Conservation (phyloP, 2,797 vertebrate genomes). For the Gambelia wislizenii region DNA sequence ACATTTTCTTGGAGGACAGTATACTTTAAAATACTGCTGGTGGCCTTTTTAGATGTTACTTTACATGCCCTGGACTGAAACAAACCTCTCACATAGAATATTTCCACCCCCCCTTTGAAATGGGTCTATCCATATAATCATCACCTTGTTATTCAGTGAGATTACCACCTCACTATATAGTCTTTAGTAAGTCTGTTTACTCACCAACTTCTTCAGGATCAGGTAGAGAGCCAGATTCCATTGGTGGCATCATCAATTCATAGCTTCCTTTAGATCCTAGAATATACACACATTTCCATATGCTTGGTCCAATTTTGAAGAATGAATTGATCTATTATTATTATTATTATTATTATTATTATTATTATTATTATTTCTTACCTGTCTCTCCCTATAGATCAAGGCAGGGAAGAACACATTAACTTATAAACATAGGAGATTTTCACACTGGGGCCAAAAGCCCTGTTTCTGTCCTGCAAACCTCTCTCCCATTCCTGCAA, state of each 20-base stretch:
- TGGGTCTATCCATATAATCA: background rate
- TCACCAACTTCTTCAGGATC: conserved; percentile 72
- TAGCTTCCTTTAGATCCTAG: conserved; percentile 71
- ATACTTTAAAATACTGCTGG: background rate
- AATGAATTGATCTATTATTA: conserved; percentile 13
- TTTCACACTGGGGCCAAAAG: too few relatives aligned
- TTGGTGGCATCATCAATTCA: conserved; percentile 69
- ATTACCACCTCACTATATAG: background rate
- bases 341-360: too few relatives aligned
- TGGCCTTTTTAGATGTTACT: background rate
- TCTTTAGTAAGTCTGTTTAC: conserved; percentile 41
- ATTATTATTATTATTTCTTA: too few relatives aligned
- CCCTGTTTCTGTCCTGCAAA: too few relatives aligned
- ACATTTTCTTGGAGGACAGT: background rate
- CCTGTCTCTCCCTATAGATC: too few relatives aligned
- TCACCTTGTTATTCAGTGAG: background rate
- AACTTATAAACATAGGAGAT: too few relatives aligned
- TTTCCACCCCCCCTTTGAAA: too few relatives aligned
- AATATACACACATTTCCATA: conserved; percentile 9
- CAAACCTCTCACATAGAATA: background rate
- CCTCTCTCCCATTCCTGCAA: too few relatives aligned
- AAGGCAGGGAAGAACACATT: too few relatives aligned
- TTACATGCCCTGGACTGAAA: background rate
- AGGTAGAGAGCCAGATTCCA: conserved; percentile 66
- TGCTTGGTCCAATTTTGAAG: conserved; percentile 12